These are phyloP conservation scores for Drosophila kambysellisi DNA, from an alignment of 2,888 invertebrate genomes.

Conservation along the genomic window DNA sequence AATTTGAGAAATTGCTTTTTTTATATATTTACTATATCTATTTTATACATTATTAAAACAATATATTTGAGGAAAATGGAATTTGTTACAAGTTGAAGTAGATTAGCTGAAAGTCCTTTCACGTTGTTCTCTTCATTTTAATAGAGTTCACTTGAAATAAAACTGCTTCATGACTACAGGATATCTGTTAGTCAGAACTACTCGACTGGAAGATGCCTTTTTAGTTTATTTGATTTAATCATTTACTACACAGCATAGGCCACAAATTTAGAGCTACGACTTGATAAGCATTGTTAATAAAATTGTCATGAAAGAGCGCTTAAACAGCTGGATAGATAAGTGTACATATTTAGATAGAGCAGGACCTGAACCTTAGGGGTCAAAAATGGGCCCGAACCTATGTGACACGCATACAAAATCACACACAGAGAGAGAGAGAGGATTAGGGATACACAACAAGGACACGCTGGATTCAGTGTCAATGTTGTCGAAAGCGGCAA, in stretches of 20 bases:
- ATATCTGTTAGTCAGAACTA: background rate
- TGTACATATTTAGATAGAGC: slow-evolving; percentile 28
- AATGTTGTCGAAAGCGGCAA: slow-evolving; percentile 22
- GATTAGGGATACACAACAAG: slow-evolving; percentile 13
- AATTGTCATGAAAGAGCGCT: slow-evolving; percentile 80
- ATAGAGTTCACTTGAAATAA: background rate
- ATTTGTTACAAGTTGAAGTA: background rate
- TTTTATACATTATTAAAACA: background rate
- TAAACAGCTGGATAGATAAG: slow-evolving; percentile 73
- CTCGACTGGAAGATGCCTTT: no score
- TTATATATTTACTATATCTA: background rate
- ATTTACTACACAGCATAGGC: background rate
- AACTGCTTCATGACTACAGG: no score
- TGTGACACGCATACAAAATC: slow-evolving; percentile 67
- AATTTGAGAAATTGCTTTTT: background rate
- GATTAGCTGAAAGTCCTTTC: background rate
- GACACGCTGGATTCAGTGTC: slow-evolving; percentile 25
- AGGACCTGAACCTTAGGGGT: slow-evolving; percentile 38
- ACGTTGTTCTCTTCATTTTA: background rate
- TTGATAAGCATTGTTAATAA: slow-evolving; percentile 76
- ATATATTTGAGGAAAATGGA: background rate
- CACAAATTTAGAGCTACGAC: slow-evolving; percentile 32
- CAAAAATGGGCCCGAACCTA: slow-evolving; percentile 52
- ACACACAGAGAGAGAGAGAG: slow-evolving; percentile 13
- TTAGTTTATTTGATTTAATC: background rate